Evolutionary conservation across 2,113 vertebrate genomes (phyloP), one percentile per base, ranked within the genome.

Genomic region (Xerus inauris): DNA sequence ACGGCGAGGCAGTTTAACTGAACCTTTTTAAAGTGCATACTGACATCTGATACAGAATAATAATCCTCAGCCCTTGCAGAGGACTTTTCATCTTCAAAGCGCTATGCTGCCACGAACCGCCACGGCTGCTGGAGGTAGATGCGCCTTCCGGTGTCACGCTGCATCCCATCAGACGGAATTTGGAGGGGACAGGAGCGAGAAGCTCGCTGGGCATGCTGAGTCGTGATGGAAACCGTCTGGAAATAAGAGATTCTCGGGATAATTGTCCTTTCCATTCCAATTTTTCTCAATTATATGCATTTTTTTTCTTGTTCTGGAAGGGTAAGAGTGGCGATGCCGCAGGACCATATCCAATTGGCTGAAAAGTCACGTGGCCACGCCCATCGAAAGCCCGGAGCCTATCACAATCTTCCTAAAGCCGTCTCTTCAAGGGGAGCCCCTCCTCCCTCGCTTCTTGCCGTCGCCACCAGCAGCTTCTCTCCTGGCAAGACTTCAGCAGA

Each of bases 71-170:
- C 30, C 17, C 87, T 84, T 38, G 40, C 72, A 12, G 80, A 89
- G 59, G 89, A 87, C 62, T 64, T 88, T 82, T 90, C 69, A 77
- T 97, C 94, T 91, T 97, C 92, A 92, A 93, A 96, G 96, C 40
- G 0, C 88, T 86, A 40, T 49, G 77, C 81, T 90, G 47, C 81
- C 82, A 69, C 80, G 92, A 82, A 59, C 81, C 42, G 45, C 67
- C 95, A 49, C 19, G 8, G 87, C 73, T 67, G 87, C 95, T 10
- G 65, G 82, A 83, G 75, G 65, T 10, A 20, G 94, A 59, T 32
- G 95, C 9, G 0, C 75, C 75, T 93, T 71, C 54, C 85, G 1
- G n/a, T 67, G 71, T 87, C n/a, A 6, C 12, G 11, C 51, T 4
- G 54, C 57, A 85, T 91, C 0, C 0, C 13, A 14, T 84, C 69